These are phyloP conservation scores for Alcedo atthis DNA, from an alignment of 2,797 vertebrate species.

Conservation along the genomic window DNA sequence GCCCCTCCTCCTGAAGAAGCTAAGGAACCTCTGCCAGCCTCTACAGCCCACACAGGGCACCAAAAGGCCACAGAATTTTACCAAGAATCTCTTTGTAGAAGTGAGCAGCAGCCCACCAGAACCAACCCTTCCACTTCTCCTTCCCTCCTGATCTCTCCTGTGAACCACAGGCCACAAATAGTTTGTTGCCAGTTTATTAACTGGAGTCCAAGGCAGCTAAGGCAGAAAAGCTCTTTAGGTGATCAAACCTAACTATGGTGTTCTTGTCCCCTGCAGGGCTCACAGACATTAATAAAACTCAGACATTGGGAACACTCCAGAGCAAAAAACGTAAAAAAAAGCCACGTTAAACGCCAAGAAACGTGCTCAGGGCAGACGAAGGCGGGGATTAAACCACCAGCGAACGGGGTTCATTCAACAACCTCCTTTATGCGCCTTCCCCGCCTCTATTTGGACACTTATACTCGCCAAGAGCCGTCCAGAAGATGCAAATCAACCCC, in stretches of 20 bases:
- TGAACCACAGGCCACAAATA: fast-evolving
- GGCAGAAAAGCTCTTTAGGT: neutral
- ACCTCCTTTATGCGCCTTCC: neutral
- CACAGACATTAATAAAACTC: fast-evolving
- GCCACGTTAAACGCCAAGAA: neutral
- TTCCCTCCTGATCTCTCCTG: neutral
- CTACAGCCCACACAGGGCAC: neutral
- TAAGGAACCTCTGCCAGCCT: neutral
- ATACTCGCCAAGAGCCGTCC: fast-evolving
- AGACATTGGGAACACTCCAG: neutral
- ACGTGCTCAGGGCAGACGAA: fast-evolving
- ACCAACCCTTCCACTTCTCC: neutral
- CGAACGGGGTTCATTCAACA: fast-evolving
- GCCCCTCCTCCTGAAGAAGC: neutral
- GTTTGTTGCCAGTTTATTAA: neutral
- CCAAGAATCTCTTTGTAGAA: neutral
- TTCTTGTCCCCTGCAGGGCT: neutral
- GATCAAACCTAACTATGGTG: fast-evolving
- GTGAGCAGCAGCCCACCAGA: neutral
- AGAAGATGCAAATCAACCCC: no score
- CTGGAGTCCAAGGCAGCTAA: neutral
- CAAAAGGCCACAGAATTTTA: neutral
- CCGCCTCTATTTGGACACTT: fast-evolving
- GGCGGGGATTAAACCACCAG: neutral
- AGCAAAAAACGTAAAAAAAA: neutral